A percentile compares a stretch with the other conserved stretches of the same genome.
Conservation (phyloP, 2,113 vertebrate genomes). For the Scopus umbretta region DNA sequence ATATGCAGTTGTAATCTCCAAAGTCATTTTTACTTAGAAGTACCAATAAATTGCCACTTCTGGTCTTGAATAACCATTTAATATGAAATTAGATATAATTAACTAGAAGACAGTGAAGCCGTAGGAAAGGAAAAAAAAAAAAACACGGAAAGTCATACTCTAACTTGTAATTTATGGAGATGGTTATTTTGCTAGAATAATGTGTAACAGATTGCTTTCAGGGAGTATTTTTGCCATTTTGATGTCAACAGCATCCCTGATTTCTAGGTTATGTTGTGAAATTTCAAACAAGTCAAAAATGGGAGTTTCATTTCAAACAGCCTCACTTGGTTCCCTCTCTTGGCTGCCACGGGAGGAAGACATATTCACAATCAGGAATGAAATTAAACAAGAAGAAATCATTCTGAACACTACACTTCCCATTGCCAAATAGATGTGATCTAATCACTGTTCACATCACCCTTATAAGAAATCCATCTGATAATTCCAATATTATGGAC, state of each 20-base stretch:
- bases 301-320: neutral
- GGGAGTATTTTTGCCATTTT: neutral
- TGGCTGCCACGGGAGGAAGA: neutral
- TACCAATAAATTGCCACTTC: neutral
- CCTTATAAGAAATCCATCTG: neutral
- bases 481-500: neutral
- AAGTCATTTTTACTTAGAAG: conserved; percentile 33
- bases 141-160: neutral
- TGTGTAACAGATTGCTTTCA: neutral
- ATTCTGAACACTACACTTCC: neutral
- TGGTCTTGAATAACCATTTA: neutral
- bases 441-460: neutral
- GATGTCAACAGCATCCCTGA: neutral
- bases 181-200: neutral
- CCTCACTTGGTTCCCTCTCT: neutral
- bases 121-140: neutral
- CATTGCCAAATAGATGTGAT: neutral
- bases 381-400: neutral
- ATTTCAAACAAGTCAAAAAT: neutral
- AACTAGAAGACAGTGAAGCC: neutral
- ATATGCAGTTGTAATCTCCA: conserved; percentile 64
- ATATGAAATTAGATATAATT: neutral
- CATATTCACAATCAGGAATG: neutral
- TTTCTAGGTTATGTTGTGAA: neutral
- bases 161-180: neutral